Conservation (phyloP, 2,888 invertebrate genomes). For the Drosophila mimica region DNA sequence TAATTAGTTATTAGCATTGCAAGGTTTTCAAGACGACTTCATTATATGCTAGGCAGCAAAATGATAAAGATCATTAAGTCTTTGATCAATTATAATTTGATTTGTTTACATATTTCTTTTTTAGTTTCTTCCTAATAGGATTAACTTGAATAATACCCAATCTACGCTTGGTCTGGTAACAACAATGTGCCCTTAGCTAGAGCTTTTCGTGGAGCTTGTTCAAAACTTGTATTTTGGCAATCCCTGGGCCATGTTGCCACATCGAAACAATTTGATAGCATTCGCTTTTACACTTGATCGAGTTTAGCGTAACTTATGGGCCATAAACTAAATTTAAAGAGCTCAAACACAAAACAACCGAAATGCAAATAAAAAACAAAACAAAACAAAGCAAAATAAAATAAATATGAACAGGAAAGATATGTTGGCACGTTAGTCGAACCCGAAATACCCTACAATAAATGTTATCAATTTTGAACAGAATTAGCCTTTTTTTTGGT, state of each 20-base stretch:
- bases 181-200: neutral
- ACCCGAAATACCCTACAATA: neutral
- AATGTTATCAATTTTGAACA: neutral
- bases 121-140: neutral
- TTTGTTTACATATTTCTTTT: neutral
- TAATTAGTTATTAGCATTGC: neutral
- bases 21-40: neutral
- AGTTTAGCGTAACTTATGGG: conserved; percentile 38
- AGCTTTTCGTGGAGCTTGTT: neutral
- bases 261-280: conserved; percentile 37
- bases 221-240: conserved; percentile 8
- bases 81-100: neutral
- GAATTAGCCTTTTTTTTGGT: neutral
- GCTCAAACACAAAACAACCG: conserved; percentile 6
- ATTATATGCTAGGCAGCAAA: neutral
- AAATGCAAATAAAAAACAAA: conserved; percentile 9
- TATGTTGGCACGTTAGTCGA: neutral
- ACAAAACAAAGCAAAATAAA: neutral
- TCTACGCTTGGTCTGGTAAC: neutral
- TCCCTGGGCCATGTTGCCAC: conserved; percentile 27
- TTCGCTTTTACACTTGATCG: conserved; percentile 44
- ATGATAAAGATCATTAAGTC: neutral
- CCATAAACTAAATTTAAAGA: conserved; percentile 44
- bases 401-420: conserved; percentile 5
- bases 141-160: neutral